These are phyloP conservation scores for Aspidiotus destructor DNA, from an alignment of 2,888 invertebrate species.

Conservation along the genomic window DNA sequence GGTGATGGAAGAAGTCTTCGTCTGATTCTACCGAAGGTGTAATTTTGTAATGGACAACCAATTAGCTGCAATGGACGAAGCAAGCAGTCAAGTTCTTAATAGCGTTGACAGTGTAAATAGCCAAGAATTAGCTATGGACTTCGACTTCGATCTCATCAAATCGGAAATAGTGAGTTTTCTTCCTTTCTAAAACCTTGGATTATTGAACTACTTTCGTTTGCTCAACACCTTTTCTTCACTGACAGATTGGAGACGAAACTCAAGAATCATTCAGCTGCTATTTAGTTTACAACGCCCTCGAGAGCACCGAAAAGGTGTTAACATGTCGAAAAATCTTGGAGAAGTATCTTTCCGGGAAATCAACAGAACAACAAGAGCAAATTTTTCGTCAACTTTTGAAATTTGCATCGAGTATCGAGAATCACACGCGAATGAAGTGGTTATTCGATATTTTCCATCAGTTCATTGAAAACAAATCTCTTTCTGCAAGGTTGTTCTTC, in stretches of 20 bases:
- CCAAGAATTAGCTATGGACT: constrained; percentile 11
- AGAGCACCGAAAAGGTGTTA: constrained; percentile 16
- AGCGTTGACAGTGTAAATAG: constrained; percentile 21
- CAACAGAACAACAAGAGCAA: constrained; percentile 19
- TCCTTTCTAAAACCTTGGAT: no score
- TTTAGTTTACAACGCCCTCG: constrained; percentile 16
- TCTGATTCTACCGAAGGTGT: background rate
- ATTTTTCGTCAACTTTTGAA: constrained; percentile 25
- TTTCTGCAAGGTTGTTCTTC: constrained; percentile 14
- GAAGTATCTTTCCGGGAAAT: constrained; percentile 14
- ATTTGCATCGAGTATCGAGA: constrained; percentile 22
- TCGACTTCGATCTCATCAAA: constrained; percentile 25
- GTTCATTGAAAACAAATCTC: constrained; percentile 23
- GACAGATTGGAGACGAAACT: constrained; percentile 26
- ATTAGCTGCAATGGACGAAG: constrained; percentile 19
- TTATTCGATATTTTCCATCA: constrained; percentile 24
- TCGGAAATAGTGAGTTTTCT: constrained; percentile 17
- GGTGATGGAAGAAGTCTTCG: background rate
- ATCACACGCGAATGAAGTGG: constrained; percentile 23
- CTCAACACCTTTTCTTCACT: background rate
- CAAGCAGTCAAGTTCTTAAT: constrained; percentile 10
- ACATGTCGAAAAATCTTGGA: constrained; percentile 43
- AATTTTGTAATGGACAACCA: constrained; percentile 14
- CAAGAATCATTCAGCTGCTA: constrained; percentile 31
- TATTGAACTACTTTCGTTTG: background rate